phyloP scores from a whole-genome alignment of 2,797 vertebrate species.

The Lagocephalus sceleratus region DNA sequence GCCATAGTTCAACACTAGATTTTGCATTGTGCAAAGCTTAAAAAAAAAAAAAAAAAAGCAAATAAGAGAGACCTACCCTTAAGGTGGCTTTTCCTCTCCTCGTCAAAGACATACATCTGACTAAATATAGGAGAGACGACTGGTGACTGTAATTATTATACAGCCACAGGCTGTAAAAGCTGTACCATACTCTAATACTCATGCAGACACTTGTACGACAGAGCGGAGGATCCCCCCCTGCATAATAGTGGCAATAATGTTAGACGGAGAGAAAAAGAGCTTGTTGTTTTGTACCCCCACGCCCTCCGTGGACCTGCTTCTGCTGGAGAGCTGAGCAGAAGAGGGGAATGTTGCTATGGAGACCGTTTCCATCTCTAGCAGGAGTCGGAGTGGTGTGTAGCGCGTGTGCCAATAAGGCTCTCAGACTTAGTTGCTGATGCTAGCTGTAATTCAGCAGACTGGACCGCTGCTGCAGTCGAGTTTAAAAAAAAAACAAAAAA shows the following conservation, averaged over 20 bases:
- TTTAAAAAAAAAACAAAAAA: constrained; percentile 63
- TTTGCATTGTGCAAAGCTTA: neutral
- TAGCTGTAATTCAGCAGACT: constrained; percentile 72
- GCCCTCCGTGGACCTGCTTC: constrained; percentile 78
- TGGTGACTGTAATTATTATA: constrained; percentile 65
- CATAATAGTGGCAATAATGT: constrained; percentile 51
- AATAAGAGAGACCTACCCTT: constrained; percentile 58
- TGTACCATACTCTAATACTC: constrained; percentile 27
- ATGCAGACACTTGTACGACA: constrained; percentile 3
- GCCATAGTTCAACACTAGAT: constrained; percentile 7
- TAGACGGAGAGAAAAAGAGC: constrained; percentile 48
- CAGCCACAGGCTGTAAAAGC: constrained; percentile 39
- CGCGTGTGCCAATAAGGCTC: constrained; percentile 58
- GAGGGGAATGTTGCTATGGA: constrained; percentile 94
- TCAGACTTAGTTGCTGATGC: constrained; percentile 71
- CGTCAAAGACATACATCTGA: constrained; percentile 61
- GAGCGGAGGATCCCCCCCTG: constrained; percentile 33
- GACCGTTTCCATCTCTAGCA: constrained; percentile 82
- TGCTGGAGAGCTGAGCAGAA: constrained; percentile 77
- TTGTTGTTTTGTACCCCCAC: constrained; percentile 61
- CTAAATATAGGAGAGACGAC: constrained; percentile 49
- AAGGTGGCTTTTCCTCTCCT: constrained; percentile 49
- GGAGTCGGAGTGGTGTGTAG: constrained; percentile 47
- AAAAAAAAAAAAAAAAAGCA: constrained; percentile 41
- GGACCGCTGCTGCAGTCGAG: constrained; percentile 62